Percentiles rank a stretch among this genome's conserved stretches.
Conservation (phyloP, 2,888 invertebrate genomes). For the Microchrysa polita region DNA sequence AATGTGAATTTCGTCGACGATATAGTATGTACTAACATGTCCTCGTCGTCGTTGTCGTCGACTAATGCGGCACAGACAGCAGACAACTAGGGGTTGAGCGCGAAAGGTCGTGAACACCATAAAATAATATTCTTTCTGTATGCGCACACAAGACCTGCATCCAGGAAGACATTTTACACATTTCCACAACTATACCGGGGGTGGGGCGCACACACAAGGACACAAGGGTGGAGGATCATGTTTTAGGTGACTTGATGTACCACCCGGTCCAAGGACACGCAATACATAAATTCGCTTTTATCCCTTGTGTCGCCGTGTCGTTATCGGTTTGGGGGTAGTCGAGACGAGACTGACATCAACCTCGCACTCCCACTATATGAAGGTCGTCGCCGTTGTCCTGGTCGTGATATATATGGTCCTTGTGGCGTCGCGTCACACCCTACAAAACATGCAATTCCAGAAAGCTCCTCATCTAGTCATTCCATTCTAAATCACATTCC, state of each 20-base stretch:
- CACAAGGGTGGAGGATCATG: too few species aligned
- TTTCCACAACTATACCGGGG: too few species aligned
- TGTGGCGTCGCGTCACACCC: too few species aligned
- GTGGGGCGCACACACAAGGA: too few species aligned
- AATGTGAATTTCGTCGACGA: too few species aligned
- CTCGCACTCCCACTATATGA: background rate
- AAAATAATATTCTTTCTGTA: too few species aligned
- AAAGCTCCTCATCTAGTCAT: too few species aligned
- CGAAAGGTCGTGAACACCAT: slow-evolving; percentile 36
- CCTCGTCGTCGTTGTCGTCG: too few species aligned
- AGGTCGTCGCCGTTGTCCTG: background rate
- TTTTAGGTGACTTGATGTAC: background rate
- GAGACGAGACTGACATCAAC: slow-evolving; percentile 22
- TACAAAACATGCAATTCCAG: too few species aligned
- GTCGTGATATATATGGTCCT: too few species aligned
- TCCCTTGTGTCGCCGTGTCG: background rate
- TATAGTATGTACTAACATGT: too few species aligned
- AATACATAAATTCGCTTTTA: slow-evolving; percentile 16
- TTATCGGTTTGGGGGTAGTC: background rate
- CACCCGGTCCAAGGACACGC: slow-evolving; percentile 37
- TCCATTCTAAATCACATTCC: too few species aligned
- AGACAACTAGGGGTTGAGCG: slow-evolving; percentile 42
- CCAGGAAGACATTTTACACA: background rate
- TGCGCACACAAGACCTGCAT: slow-evolving; percentile 1
- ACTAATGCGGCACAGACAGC: slow-evolving; percentile 35